A percentile compares a stretch with the other conserved stretches of the same genome.
Evolutionary conservation across 2,797 vertebrate genomes (phyloP).

Genomic region (Leptatherina wallacei): DNA sequence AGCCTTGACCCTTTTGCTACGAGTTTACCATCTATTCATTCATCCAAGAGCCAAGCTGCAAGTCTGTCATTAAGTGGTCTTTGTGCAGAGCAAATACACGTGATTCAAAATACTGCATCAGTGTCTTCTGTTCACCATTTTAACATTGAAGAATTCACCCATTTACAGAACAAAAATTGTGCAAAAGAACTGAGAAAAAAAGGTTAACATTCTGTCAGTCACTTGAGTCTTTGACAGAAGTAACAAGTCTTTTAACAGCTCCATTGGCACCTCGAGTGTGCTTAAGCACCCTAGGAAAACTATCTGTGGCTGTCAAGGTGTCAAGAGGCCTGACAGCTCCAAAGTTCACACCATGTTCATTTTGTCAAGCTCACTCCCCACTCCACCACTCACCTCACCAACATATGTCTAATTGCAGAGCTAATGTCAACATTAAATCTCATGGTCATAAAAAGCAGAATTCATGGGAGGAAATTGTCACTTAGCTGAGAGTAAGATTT

Average conservation of each 20-base stretch:
- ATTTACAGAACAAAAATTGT: not conserved
- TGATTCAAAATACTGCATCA: conserved; percentile 2
- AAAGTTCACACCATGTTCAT: conserved; percentile 50
- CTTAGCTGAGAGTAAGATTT: conserved; percentile 24
- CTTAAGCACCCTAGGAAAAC: conserved; percentile 20
- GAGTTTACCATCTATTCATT: conserved; percentile 15
- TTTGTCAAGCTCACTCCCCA: conserved; percentile 31
- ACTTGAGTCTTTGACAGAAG: conserved; percentile 18
- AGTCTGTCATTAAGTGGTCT: conserved; percentile 9
- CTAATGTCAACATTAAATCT: conserved; percentile 30
- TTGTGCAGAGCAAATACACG: not conserved
- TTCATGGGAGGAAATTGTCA: conserved; percentile 27
- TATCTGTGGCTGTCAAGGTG: conserved; percentile 43
- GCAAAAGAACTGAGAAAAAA: not conserved
- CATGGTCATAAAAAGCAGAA: conserved; percentile 44
- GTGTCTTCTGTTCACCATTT: conserved; percentile 7
- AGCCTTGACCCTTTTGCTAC: conserved; percentile 39
- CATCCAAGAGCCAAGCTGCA: conserved; percentile 14
- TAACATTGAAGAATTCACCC: not conserved
- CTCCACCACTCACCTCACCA: not conserved
- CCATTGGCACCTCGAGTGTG: conserved; percentile 26
- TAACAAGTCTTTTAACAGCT: conserved; percentile 31
- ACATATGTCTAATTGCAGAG: conserved; percentile 26
- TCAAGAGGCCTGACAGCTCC: conserved; percentile 42
- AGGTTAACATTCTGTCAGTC: conserved; percentile 3